Evolutionary conservation across 2,113 vertebrate genomes (phyloP), one percentile per base, ranked within the genome.

Genomic region (Syngnathus typhle): DNA sequence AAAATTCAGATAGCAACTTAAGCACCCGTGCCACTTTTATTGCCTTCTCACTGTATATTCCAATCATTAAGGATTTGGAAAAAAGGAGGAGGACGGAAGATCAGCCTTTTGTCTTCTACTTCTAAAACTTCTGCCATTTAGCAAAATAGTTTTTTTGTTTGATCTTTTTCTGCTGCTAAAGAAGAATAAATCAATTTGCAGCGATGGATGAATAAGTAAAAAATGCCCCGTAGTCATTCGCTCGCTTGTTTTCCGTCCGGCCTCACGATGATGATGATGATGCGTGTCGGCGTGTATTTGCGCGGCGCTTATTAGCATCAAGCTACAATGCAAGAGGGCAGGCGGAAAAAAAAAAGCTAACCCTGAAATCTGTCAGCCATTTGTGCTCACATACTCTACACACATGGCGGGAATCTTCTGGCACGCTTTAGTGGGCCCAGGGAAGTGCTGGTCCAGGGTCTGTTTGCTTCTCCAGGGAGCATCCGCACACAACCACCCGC

Each of bases 151-250:
- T 66, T 77, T 73, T 69, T 75, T 61, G 32, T 47, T 39, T 61
- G 12, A 9, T 21, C 9, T 27, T 54, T 72, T 77, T 19, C 46
- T 74, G 68, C 75, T 87, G 82, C 88, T 88, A 85, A 88, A 88
- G 85, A 87, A 75, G 77, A 88, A 87, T 88, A 86, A 86, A 87
- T 88, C 87, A 86, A 81, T 86, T 81, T 79, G 85, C 83, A 80
- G 73, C 88, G 84, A 88, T 84, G 75, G 80, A 88, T 89, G 87
- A 88, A 88, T 88, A 87, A 88, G 76, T 86, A 87, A 88, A 32
- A 88, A 85, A 88, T 84, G 85, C 86, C 86, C 85, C 64, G 82
- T 86, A 84, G 87, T 88, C 85, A 89, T 87, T 87, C 87, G 78
- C 87, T 84, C 84, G 67, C 64, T 75, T 82, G 78, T 74, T 77